Evolutionary conservation across 2,888 invertebrate genomes (phyloP).

Genomic region (Eudasyphora cyanicolor): DNA sequence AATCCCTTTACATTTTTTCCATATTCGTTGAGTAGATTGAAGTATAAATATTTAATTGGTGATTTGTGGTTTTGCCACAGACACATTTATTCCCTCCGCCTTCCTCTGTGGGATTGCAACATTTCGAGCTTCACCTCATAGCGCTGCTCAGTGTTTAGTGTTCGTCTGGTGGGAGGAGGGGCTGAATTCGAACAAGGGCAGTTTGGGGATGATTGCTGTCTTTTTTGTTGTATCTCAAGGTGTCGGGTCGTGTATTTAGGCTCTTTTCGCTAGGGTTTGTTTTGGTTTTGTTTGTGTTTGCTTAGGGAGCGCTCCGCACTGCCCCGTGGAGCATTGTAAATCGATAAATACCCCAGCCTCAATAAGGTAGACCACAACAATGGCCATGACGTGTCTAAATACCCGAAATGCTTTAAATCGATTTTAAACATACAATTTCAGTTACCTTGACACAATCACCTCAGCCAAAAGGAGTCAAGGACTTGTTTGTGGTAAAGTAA

Average conservation of each 20-base stretch:
- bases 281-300: neutral
- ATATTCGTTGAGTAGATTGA: slow-evolving; percentile 76
- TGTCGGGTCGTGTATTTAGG: neutral
- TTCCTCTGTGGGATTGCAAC: slow-evolving; percentile 12
- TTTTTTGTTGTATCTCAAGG: neutral
- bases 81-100: slow-evolving; percentile 57
- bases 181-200: neutral
- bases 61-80: slow-evolving; percentile 73
- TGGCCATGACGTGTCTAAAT: neutral
- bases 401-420: neutral
- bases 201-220: neutral
- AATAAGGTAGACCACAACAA: neutral
- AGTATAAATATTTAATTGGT: slow-evolving; percentile 79
- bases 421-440: neutral
- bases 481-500: neutral
- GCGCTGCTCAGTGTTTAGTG: neutral
- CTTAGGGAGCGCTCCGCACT: neutral
- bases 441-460: neutral
- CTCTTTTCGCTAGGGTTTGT: neutral
- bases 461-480: too few relatives aligned
- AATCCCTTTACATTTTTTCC: slow-evolving; percentile 69
- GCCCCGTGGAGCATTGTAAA: neutral
- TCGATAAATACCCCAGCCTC: neutral
- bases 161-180: too few relatives aligned
- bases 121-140: slow-evolving; percentile 13